A percentile compares a stretch with the other conserved stretches of the same genome.
These are phyloP conservation scores for Noturus placidus DNA, from an alignment of 2,113 vertebrate species.

Conservation along the genomic window DNA sequence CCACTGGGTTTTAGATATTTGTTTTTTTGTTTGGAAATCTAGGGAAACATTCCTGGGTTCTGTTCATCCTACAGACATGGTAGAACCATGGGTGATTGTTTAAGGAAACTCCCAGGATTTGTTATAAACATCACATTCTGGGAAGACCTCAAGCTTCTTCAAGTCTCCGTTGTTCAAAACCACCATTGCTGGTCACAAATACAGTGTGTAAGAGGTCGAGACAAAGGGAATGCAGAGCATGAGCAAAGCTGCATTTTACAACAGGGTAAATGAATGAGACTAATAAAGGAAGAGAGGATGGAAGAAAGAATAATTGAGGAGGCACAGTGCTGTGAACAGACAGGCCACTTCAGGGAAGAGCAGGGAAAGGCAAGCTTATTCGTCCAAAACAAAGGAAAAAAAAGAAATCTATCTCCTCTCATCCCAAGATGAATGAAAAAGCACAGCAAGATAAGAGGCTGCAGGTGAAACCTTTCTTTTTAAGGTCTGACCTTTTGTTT, in stretches of 20 bases:
- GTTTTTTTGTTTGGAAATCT: neutral
- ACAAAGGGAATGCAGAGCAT: neutral
- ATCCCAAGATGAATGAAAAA: conserved; percentile 13
- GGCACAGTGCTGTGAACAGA: neutral
- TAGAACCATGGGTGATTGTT: neutral
- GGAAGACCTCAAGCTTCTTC: neutral
- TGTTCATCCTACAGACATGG: neutral
- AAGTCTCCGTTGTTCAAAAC: neutral
- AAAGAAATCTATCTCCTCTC: conserved; percentile 19
- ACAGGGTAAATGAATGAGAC: conserved; percentile 25
- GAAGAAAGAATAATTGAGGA: conserved; percentile 26
- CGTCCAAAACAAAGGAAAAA: conserved; percentile 25
- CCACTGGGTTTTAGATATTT: neutral
- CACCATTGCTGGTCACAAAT: neutral
- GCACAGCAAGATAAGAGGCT: conserved; percentile 20
- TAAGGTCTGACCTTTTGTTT: conserved; percentile 29
- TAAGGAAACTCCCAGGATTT: neutral
- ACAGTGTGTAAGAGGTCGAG: neutral
- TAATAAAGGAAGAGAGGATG: conserved; percentile 18
- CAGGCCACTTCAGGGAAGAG: conserved; percentile 17
- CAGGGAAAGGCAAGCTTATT: conserved; percentile 15
- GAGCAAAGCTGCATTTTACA: neutral
- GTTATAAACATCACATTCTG: neutral
- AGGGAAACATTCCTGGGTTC: neutral
- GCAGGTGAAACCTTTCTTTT: conserved; percentile 37